Conservation (phyloP, 2,113 vertebrate species). For the Tachuris rubrigastra region DNA sequence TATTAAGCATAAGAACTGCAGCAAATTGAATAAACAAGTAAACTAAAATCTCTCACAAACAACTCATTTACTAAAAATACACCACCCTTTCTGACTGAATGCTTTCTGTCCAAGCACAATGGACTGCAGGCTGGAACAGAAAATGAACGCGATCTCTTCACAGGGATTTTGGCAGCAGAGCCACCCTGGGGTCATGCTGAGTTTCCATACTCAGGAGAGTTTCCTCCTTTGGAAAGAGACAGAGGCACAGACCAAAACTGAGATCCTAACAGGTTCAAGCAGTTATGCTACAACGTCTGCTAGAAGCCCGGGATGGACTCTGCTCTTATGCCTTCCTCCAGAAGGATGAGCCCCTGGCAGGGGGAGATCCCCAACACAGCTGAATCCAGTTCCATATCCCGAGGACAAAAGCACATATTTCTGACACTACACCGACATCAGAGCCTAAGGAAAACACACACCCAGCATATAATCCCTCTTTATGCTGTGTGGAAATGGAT, state of each 20-base stretch:
- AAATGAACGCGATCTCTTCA: rapidly evolving
- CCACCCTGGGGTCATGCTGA: rapidly evolving
- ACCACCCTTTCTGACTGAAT: neutral
- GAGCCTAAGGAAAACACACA: neutral
- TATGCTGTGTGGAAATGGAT: neutral
- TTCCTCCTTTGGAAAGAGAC: neutral
- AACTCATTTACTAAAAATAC: neutral
- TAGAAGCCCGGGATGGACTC: neutral
- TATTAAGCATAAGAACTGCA: neutral
- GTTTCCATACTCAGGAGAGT: neutral
- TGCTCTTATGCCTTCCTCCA: neutral
- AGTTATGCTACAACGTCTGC: neutral
- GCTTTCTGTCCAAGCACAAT: neutral
- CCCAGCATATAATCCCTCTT: neutral
- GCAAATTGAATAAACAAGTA: neutral
- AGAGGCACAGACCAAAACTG: neutral
- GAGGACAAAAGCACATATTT: rapidly evolving
- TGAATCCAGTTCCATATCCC: neutral
- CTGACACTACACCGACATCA: neutral
- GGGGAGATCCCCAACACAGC: neutral
- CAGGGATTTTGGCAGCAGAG: neutral
- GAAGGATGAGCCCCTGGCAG: neutral
- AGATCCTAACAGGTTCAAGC: neutral
- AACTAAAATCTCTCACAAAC: neutral
- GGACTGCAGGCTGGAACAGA: neutral